Evolutionary conservation across 2,113 vertebrate genomes (phyloP), one percentile per base, ranked within the genome.

Genomic region (Salvator merianae): DNA sequence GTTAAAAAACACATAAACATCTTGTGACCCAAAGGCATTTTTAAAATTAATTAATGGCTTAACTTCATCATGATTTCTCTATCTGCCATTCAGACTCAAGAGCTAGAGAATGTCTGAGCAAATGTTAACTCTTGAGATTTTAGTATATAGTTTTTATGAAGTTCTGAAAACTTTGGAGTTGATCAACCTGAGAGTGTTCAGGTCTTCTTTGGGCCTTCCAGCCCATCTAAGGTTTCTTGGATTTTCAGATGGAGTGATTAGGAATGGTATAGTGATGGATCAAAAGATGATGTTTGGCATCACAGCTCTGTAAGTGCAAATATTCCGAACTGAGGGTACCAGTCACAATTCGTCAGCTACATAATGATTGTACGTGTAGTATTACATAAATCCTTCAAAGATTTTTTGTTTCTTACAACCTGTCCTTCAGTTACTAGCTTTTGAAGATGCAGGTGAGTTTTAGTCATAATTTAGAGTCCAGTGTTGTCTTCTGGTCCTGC

Each of bases 401-500:
- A 88, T 88, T 88, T 84, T 92, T 91, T 80, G 86, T 86, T 93
- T 92, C 94, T 91, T 82, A 88, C 90, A 77, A 91, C 79, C 89
- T 88, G 82, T 91, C 92, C 88, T 91, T 87, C 88, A 79, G 36
- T 87, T 90, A 88, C 87, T 87, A 91, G 87, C 59, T 80, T 88
- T 70, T 90, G 89, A 82, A 89, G 92, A 91, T 85, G 88, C 91
- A 90, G 94, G 72, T 89, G 88, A 50, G 53, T 84, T 84, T 86
- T 85, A 79, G 79, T 88, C 90, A 93, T 88, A 94, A 91, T 89
- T 92, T 88, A 93, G 53, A 91, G 79, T 92, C 87, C 92, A 77
- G 38, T 91, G 90, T 89, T 85, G 86, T 94, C 81, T 93, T 93
- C 93, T 94, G 93, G 90, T 94, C 95, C 93, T 92, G 94, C 91